Evolutionary conservation across 1,140 invertebrate genomes (phyloP).

Genomic region (Cardiocondyla obscurior): DNA sequence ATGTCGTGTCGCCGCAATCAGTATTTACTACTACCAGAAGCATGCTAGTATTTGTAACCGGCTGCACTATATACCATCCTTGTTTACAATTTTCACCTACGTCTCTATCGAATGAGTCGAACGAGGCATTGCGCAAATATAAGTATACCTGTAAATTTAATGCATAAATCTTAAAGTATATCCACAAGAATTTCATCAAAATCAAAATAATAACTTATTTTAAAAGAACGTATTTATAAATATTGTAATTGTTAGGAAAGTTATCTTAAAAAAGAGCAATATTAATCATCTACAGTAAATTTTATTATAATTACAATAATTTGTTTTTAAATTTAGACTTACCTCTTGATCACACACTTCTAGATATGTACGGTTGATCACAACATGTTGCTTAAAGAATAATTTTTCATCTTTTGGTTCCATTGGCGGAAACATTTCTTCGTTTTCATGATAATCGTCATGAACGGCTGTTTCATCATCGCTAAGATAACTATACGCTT

Average conservation of each 20-base stretch:
- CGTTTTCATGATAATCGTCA: constrained; percentile 79
- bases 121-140: constrained; percentile 78
- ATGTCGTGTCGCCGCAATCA: constrained; percentile 79
- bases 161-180: background rate
- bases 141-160: constrained; percentile 74
- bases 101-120: constrained; percentile 74
- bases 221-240: background rate
- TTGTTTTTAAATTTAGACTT: constrained; percentile 58
- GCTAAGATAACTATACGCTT: constrained; percentile 75
- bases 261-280: background rate
- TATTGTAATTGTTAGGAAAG: background rate
- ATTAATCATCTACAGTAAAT: background rate
- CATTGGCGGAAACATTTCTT: constrained; percentile 80
- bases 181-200: background rate
- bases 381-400: constrained; percentile 84
- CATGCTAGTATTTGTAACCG: constrained; percentile 92
- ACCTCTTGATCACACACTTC: constrained; percentile 91
- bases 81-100: constrained; percentile 77
- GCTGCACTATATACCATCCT: constrained; percentile 91
- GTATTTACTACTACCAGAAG: constrained; percentile 92
- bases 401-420: constrained; percentile 83
- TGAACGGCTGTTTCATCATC: constrained; percentile 81
- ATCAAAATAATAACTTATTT: background rate
- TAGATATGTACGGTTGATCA: constrained; percentile 91
- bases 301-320: background rate